Conservation (phyloP, 2,113 vertebrate genomes). For the Thamnaconus septentrionalis region DNA sequence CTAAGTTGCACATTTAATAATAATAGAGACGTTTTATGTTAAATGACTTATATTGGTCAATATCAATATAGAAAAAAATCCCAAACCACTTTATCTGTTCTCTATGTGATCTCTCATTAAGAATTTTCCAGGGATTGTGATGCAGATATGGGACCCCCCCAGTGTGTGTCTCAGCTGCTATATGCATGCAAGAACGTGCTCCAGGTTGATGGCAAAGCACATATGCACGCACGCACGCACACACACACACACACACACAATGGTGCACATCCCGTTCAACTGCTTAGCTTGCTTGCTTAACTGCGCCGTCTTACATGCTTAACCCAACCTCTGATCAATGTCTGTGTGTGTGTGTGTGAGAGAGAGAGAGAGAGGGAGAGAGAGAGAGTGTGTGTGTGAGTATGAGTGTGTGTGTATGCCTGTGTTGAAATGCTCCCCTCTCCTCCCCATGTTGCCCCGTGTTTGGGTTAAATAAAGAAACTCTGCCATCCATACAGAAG, state of each 20-base stretch:
- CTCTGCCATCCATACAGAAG: conserved; percentile 73
- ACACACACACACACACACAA: no score
- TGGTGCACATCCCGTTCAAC: conserved; percentile 53
- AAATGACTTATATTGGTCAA: no score
- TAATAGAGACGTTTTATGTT: no score
- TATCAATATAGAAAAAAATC: no score
- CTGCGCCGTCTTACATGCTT: conserved; percentile 60
- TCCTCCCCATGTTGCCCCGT: conserved; percentile 33
- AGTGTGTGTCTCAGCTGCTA: conserved; percentile 34
- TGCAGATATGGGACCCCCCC: conserved; percentile 2
- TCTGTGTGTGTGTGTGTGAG: conserved; percentile 21
- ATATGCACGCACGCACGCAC: not conserved
- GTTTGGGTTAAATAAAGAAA: conserved; percentile 78
- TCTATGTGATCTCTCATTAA: no score
- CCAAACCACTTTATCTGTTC: no score
- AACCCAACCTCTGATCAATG: conserved; percentile 75
- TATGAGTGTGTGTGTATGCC: no score
- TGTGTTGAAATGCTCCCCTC: no score
- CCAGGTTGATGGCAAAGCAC: conserved; percentile 16
- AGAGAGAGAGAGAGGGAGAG: conserved; percentile 13
- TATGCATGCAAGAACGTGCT: conserved; percentile 3
- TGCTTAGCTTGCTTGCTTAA: conserved; percentile 66
- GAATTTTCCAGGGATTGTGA: conserved; percentile 14
- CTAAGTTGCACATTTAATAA: no score
- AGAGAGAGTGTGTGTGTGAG: no score